phyloP scores from a whole-genome alignment of 2,113 vertebrate species.

The Myiozetetes cayanensis region DNA sequence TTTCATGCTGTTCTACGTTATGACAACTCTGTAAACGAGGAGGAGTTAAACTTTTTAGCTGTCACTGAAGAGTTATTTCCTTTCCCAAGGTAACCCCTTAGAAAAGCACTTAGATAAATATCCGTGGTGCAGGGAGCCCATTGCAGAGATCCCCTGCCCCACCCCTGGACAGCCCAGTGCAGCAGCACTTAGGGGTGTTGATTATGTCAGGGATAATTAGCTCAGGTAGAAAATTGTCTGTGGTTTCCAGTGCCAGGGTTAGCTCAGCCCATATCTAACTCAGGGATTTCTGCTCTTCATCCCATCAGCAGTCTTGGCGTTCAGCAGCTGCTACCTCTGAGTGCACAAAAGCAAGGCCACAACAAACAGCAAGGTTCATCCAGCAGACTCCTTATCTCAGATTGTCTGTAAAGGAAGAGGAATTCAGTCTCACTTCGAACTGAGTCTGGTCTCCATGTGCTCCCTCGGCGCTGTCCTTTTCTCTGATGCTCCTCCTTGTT shows the following conservation, averaged over 20 bases:
- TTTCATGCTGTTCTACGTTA: neutral
- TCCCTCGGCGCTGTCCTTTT: neutral
- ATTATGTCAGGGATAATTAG: neutral
- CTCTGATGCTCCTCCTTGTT: neutral
- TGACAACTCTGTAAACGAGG: neutral
- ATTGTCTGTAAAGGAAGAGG: neutral
- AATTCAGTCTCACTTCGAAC: neutral
- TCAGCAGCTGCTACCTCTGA: neutral
- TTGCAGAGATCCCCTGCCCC: neutral
- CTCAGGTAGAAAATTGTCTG: rapidly evolving
- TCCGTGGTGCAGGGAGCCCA: neutral
- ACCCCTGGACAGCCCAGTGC: neutral
- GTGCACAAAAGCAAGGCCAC: neutral
- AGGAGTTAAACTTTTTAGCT: neutral
- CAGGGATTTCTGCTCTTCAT: neutral
- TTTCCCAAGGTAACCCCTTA: neutral
- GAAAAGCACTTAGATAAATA: neutral
- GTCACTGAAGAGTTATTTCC: neutral
- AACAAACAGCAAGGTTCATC: neutral
- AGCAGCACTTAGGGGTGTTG: neutral
- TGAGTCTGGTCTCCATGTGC: neutral
- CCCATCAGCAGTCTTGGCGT: neutral
- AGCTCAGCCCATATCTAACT: neutral
- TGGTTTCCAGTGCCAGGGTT: neutral
- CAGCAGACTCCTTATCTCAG: neutral